Conservation (phyloP, 1,140 invertebrate genomes). For the Kradibia gibbosae region DNA sequence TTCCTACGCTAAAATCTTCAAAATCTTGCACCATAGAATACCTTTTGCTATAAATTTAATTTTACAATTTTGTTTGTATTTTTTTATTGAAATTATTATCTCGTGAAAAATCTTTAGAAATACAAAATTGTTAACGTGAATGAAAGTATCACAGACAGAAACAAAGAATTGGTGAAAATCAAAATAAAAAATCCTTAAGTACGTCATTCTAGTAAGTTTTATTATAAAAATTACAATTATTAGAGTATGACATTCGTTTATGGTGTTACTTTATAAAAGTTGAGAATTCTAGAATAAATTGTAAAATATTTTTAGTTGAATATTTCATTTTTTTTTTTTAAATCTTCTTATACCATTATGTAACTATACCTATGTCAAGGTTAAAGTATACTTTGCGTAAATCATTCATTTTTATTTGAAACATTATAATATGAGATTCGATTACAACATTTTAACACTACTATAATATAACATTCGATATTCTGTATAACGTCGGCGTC, state of each 20-base stretch:
- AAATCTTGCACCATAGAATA: no score
- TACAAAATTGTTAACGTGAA: no score
- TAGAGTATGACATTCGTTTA: background rate
- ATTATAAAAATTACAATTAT: background rate
- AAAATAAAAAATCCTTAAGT: background rate
- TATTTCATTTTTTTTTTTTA: background rate
- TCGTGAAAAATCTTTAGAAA: no score
- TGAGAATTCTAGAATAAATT: background rate
- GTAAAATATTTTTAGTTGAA: background rate
- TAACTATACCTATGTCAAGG: no score
- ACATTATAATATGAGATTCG: background rate
- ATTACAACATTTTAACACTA: background rate
- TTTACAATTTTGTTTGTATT: no score
- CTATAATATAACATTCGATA: background rate
- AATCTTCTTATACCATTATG: background rate
- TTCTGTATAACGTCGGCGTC: background rate
- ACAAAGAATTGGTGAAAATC: background rate
- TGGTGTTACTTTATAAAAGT: background rate
- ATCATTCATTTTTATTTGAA: no score
- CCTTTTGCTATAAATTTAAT: no score
- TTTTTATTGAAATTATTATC: no score
- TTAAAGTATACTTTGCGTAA: no score
- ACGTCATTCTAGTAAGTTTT: background rate
- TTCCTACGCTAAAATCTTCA: no score
- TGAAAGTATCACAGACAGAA: no score